Percentiles rank a stretch among this genome's conserved stretches.
phyloP scores from a whole-genome alignment of 1,140 invertebrate species.

The Xylocopa sonorina region DNA sequence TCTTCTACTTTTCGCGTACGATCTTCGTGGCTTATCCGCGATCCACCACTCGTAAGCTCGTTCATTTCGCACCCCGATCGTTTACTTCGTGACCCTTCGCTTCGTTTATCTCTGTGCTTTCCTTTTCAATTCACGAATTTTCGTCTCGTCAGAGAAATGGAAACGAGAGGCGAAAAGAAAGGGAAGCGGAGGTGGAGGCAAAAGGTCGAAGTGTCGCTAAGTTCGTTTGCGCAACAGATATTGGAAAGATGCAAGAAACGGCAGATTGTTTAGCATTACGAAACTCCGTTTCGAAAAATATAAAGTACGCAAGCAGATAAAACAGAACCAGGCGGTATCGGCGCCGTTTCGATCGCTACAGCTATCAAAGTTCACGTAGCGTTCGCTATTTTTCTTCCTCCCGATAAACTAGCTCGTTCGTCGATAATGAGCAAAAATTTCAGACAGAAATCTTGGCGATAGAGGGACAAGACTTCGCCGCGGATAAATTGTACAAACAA shows the following conservation, averaged over 20 bases:
- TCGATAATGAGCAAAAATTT: background rate
- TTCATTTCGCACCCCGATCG: background rate
- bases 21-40: conserved; percentile 10
- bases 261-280: too few relatives aligned
- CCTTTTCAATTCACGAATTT: background rate
- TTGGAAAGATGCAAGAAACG: too few relatives aligned
- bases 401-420: background rate
- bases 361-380: background rate
- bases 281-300: background rate
- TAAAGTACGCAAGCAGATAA: background rate
- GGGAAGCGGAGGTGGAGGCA: too few relatives aligned
- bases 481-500: background rate
- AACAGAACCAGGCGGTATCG: background rate
- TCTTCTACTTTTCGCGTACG: background rate
- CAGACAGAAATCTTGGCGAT: background rate
- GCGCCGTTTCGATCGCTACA: background rate
- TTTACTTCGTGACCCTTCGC: background rate
- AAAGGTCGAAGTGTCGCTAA: too few relatives aligned
- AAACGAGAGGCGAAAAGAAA: background rate
- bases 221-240: too few relatives aligned
- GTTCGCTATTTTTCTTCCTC: background rate
- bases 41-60: background rate
- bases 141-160: background rate
- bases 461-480: background rate
- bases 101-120: background rate